Base-by-base conservation (phyloP, 2,113 vertebrate genomes). In the Potamarius usumacintae region DNA sequence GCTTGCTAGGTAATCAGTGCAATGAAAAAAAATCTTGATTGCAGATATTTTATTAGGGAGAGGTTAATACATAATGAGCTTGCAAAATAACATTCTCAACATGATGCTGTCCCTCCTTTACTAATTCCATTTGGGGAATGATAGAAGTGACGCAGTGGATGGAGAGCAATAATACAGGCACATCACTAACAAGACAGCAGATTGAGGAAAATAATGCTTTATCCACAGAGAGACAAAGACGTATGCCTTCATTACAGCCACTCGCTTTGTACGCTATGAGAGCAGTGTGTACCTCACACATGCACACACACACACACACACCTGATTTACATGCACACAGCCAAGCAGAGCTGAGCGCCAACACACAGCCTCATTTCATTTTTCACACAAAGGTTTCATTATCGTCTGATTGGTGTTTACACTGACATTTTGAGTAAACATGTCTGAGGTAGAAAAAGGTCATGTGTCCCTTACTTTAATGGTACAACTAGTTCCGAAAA, bases 121-220 rank as follows among this genome's bases (percentile, higher is more conserved):
- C 63, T 86, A 60, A 82, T 71, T 86, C 34, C 7, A 15, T 74
- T 74, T 52, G 30, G 67, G 74, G 7, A 63, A 80, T 86, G 74
- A 78, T 83, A 57, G 87, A 84, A 87, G 89, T 30, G 63, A 91
- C 85, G 81, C 86, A 84, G 30, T 81, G 89, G 89, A 89, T 69
- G 91, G 85, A 52, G 84, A 84, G 63, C 27, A 67, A 92, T 91
- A 91, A 92, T 89, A 92, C 87, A 89, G 83, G 90, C 72, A 88
- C 81, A n/a, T 80, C 27, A 50, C 92, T 94, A 93, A 94, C 91
- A 92, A 93, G 91, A 85, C 89, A 84, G 90, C 94, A 91, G 87
- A 77, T 63, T 62, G 90, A 67, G 76, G 71, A 87, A 87, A 92
- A 88, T 81, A 83, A 87, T 88, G 78, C 85, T 85, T 85, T 87